Percentiles rank a stretch among this genome's conserved stretches.
These are phyloP conservation scores for Meganola albula DNA, from an alignment of 2,888 invertebrate genomes.

Conservation along the genomic window DNA sequence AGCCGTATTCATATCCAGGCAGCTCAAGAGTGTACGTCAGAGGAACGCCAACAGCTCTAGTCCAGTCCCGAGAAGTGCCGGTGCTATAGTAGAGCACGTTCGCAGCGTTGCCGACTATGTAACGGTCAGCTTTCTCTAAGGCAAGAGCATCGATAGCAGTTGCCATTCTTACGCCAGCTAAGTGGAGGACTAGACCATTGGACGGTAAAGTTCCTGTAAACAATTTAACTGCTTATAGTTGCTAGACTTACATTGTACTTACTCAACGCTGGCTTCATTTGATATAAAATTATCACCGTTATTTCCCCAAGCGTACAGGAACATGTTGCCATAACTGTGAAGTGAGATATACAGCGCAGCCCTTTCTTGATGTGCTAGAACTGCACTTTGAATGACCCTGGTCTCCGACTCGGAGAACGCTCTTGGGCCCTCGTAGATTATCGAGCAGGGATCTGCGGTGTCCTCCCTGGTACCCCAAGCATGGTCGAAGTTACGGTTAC, in stretches of 20 bases:
- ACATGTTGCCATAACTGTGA: slow-evolving; percentile 85
- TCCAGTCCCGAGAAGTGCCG: slow-evolving; percentile 85
- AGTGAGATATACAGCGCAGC: slow-evolving; percentile 83
- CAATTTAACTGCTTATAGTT: slow-evolving; percentile 1
- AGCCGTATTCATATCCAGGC: slow-evolving; percentile 77
- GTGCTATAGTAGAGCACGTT: slow-evolving; percentile 76
- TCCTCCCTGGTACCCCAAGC: slow-evolving; percentile 80
- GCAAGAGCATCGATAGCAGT: slow-evolving; percentile 60
- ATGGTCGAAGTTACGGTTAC: slow-evolving; percentile 86
- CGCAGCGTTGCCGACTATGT: slow-evolving; percentile 77
- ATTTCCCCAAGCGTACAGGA: slow-evolving; percentile 85
- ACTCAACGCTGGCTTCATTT: no score
- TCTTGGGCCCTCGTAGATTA: slow-evolving; percentile 80
- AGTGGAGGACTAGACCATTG: slow-evolving; percentile 66
- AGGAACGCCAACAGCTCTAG: slow-evolving; percentile 75
- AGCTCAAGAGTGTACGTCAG: slow-evolving; percentile 82
- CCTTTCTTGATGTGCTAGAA: slow-evolving; percentile 65
- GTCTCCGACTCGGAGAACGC: slow-evolving; percentile 84
- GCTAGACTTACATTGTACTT: background rate
- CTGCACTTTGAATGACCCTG: slow-evolving; percentile 74
- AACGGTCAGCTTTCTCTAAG: slow-evolving; percentile 54
- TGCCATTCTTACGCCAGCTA: slow-evolving; percentile 58
- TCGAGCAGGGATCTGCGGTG: slow-evolving; percentile 75
- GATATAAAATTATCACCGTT: slow-evolving; percentile 65
- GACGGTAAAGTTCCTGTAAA: slow-evolving; percentile 64